Percentiles rank a stretch among this genome's conserved stretches.
Conservation (phyloP, 53 echinoderm and acorn worm genomes). For the Holothuria leucospilota region DNA sequence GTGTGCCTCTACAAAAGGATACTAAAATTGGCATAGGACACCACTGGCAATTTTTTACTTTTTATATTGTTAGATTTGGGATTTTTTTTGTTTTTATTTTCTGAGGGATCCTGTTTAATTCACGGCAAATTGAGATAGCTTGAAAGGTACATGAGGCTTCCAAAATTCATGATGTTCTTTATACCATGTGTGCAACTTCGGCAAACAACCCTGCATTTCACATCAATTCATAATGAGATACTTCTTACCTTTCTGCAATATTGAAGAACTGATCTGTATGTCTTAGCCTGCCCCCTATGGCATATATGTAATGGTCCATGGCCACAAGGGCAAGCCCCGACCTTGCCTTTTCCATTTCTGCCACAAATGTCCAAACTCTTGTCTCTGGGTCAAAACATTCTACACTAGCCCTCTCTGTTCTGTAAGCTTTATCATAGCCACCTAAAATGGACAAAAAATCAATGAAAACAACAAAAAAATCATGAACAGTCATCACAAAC, state of each 20-base stretch:
- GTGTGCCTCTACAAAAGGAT: too few species aligned
- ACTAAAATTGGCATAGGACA: too few species aligned
- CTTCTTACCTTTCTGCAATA: conserved; percentile 88
- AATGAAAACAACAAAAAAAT: not conserved
- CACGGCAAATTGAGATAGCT: too few species aligned
- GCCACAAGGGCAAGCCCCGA: conserved; percentile 90
- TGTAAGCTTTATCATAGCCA: conserved; percentile 97
- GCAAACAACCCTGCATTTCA: not conserved
- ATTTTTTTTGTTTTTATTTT: too few species aligned
- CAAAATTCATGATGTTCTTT: too few species aligned
- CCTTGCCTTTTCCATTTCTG: conserved; percentile 98
- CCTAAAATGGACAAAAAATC: conserved; percentile 51
- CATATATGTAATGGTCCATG: conserved; percentile 99
- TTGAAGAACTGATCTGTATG: conserved; percentile 99
- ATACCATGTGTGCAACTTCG: too few species aligned
- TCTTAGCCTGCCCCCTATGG: conserved; percentile 95
- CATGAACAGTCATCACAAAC: not conserved
- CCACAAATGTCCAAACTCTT: conserved; percentile 93
- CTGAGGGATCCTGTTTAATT: too few species aligned
- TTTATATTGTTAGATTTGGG: too few species aligned
- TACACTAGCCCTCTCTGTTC: conserved; percentile 92
- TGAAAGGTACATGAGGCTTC: too few species aligned
- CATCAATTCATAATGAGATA: not conserved
- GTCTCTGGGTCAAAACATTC: conserved; percentile 99
- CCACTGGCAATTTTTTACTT: too few species aligned